phyloP scores from a whole-genome alignment of 2,888 invertebrate species.

The Nemapogon koenigi region DNA sequence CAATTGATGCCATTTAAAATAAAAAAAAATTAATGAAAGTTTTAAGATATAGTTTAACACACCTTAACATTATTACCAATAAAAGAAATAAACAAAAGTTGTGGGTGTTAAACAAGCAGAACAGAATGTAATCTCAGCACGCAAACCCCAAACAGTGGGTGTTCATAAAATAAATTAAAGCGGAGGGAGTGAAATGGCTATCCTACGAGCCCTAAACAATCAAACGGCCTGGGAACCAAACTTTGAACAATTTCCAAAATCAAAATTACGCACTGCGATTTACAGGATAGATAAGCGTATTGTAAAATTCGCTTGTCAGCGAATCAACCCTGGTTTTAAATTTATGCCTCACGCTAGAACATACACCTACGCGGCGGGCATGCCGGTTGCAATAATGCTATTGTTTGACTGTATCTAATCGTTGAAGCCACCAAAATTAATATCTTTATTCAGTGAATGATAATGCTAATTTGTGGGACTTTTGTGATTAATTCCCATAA shows the following conservation, averaged over 20 bases:
- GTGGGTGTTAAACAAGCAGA: constrained; percentile 7
- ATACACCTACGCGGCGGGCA: background rate
- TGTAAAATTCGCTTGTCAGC: constrained; percentile 33
- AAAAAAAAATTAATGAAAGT: no score
- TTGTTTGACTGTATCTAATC: no score
- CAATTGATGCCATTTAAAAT: no score
- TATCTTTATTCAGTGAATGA: no score
- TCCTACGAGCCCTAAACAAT: constrained; percentile 24
- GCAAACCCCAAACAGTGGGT: constrained; percentile 15
- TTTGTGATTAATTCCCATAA: no score
- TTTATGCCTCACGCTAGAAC: constrained; percentile 6
- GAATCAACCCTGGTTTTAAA: constrained; percentile 18
- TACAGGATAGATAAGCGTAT: constrained; percentile 37
- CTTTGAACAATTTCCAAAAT: constrained; percentile 50
- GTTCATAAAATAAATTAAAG: constrained; percentile 18
- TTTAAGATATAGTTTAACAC: no score
- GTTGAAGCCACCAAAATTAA: no score
- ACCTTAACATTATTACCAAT: no score
- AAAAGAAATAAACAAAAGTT: constrained; percentile 9
- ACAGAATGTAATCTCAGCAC: constrained; percentile 11
- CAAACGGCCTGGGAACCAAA: constrained; percentile 41
- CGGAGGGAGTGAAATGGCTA: constrained; percentile 37
- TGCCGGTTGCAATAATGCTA: background rate
- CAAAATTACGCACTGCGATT: constrained; percentile 44
- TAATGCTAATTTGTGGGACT: no score